Evolutionary conservation across 1,140 invertebrate species (phyloP).

Genomic region (Drosophila dunni): DNA sequence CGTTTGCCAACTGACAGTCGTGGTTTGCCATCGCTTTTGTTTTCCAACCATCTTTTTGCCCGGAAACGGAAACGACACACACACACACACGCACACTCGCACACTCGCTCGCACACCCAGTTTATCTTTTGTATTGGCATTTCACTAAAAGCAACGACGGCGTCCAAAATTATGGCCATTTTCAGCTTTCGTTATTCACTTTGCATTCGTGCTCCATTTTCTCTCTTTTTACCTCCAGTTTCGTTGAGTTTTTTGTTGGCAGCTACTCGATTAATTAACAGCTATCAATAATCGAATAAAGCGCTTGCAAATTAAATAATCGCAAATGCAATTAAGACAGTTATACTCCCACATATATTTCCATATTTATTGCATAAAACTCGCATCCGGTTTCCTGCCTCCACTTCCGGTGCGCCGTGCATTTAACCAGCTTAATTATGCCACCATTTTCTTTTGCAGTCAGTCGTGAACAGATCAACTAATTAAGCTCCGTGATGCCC

Average conservation of each 20-base stretch:
- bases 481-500: too few species aligned
- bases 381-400: not conserved
- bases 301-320: not conserved
- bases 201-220: too few species aligned
- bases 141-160: conserved; percentile 1
- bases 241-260: conserved; percentile 1
- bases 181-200: not conserved
- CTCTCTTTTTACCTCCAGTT: too few species aligned
- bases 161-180: conserved; percentile 6
- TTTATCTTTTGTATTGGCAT: conserved; percentile 33
- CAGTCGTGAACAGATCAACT: too few species aligned
- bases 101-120: not conserved
- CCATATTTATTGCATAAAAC: too few species aligned
- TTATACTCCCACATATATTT: not conserved
- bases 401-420: not conserved
- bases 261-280: conserved; percentile 18
- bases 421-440: not conserved
- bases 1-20: conserved; percentile 51
- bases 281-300: conserved; percentile 20
- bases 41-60: conserved; percentile 28
- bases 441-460: too few species aligned
- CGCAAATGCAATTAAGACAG: conserved; percentile 17
- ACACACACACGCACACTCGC: conserved; percentile 23
- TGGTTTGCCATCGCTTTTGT: conserved; percentile 50
- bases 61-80: conserved; percentile 67